Percentiles rank a stretch among this genome's conserved stretches.
phyloP scores from a whole-genome alignment of 2,888 invertebrate species.

The Apoda limacodes region DNA sequence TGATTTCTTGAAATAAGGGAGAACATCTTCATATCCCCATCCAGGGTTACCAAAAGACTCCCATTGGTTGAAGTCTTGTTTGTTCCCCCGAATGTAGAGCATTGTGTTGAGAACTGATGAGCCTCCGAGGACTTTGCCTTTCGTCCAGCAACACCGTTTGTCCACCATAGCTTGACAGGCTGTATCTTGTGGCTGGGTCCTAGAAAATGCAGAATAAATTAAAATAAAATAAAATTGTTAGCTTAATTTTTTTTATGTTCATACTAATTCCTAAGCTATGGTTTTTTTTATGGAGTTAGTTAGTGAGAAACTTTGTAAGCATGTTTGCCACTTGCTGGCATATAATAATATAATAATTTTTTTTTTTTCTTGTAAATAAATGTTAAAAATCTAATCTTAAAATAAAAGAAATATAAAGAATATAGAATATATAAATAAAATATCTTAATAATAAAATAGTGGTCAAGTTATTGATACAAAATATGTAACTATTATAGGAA shows the following conservation, averaged over 20 bases:
- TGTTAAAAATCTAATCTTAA: too few species aligned
- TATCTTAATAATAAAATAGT: too few species aligned
- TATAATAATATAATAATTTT: too few species aligned
- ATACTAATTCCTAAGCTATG: too few species aligned
- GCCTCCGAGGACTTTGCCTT: slow-evolving; percentile 90
- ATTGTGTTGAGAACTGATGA: slow-evolving; percentile 91
- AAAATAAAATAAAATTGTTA: too few species aligned
- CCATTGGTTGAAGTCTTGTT: slow-evolving; percentile 90
- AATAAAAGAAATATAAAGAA: too few species aligned
- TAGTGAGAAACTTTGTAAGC: neutral
- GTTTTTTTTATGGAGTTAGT: neutral
- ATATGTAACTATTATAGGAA: too few species aligned
- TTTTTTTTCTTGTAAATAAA: too few species aligned
- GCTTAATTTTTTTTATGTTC: too few species aligned
- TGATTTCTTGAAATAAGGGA: slow-evolving; percentile 89
- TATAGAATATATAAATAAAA: too few species aligned
- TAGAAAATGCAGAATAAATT: slow-evolving; percentile 45
- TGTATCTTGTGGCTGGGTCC: slow-evolving; percentile 84
- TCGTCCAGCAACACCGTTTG: slow-evolving; percentile 87
- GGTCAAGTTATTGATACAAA: too few species aligned
- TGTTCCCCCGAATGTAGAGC: slow-evolving; percentile 91
- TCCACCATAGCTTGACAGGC: slow-evolving; percentile 91
- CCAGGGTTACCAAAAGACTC: slow-evolving; percentile 85
- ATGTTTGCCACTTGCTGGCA: too few species aligned
- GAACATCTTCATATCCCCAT: slow-evolving; percentile 86